Evolutionary conservation across 2,888 invertebrate species (phyloP).

Genomic region (Euclidia mi): DNA sequence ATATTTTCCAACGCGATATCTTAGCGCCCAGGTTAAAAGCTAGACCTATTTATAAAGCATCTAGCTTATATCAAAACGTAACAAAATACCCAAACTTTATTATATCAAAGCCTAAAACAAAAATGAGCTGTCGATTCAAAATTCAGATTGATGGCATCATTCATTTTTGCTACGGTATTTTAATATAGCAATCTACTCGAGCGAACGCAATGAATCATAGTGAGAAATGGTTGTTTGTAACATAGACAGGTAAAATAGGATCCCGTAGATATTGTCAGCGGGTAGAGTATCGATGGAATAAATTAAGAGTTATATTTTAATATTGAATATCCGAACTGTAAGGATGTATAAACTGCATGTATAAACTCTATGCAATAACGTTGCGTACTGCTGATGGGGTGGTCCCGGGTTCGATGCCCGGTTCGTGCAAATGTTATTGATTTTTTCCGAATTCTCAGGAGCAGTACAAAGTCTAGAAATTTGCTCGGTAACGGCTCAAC

Average conservation of each 20-base stretch:
- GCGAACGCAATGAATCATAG: slow-evolving; percentile 10
- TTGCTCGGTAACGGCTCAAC: too few species aligned
- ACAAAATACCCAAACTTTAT: too few species aligned
- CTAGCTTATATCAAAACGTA: too few species aligned
- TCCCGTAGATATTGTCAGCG: neutral
- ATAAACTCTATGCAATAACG: too few species aligned
- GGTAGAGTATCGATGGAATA: neutral
- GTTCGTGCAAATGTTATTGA: too few species aligned
- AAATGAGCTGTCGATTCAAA: neutral
- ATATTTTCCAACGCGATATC: too few species aligned
- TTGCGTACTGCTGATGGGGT: too few species aligned
- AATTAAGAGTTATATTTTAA: neutral
- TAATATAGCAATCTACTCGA: neutral
- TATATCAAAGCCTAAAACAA: neutral
- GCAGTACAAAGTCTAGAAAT: too few species aligned
- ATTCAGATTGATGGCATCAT: neutral
- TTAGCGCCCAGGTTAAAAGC: too few species aligned
- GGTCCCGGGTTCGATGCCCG: too few species aligned
- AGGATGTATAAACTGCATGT: neutral
- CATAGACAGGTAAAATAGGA: neutral
- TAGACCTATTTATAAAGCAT: too few species aligned
- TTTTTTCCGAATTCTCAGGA: too few species aligned
- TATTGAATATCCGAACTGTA: neutral
- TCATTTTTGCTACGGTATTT: neutral
- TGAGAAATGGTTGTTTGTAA: slow-evolving; percentile 10